Conservation (phyloP, 1,140 invertebrate species). For the Neoseiulus cucumeris region DNA sequence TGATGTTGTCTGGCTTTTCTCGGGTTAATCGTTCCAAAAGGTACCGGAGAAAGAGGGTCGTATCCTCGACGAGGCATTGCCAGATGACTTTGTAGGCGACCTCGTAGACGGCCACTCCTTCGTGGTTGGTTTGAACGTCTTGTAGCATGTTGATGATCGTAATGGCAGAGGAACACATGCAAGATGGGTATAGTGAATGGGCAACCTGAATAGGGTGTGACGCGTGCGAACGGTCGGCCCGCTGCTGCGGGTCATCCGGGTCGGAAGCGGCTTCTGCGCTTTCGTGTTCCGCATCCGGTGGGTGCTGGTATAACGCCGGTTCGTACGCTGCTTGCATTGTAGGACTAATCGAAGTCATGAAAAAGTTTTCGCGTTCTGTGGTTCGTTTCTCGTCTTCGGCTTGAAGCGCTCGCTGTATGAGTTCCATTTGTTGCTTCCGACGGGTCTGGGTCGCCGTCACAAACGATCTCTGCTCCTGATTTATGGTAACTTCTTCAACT, state of each 20-base stretch:
- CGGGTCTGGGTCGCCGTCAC: constrained; percentile 95
- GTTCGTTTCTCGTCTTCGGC: constrained; percentile 86
- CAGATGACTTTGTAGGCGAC: constrained; percentile 55
- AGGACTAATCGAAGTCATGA: constrained; percentile 91
- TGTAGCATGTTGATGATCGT: constrained; percentile 85
- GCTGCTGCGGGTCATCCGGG: constrained; percentile 38
- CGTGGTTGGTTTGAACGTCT: constrained; percentile 80
- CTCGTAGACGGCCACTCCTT: constrained; percentile 49
- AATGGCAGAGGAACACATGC: constrained; percentile 78
- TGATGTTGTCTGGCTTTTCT: constrained; percentile 85
- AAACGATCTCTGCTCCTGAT: constrained; percentile 85
- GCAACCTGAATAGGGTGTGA: constrained; percentile 51
- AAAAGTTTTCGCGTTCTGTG: constrained; percentile 79
- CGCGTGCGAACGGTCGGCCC: constrained; percentile 28
- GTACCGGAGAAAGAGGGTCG: constrained; percentile 80
- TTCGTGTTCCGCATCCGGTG: constrained; percentile 22
- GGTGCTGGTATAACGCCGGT: constrained; percentile 60
- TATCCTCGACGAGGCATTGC: constrained; percentile 93
- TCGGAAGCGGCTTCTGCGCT: constrained; percentile 33
- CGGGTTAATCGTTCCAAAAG: constrained; percentile 85
- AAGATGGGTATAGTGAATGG: constrained; percentile 86
- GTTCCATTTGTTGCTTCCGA: constrained; percentile 94
- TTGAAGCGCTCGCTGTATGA: constrained; percentile 78
- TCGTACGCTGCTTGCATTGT: constrained; percentile 84
- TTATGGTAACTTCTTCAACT: constrained; percentile 96